These are phyloP conservation scores for Mesembrinibis cayennensis DNA, from an alignment of 2,113 vertebrate genomes.

Conservation along the genomic window DNA sequence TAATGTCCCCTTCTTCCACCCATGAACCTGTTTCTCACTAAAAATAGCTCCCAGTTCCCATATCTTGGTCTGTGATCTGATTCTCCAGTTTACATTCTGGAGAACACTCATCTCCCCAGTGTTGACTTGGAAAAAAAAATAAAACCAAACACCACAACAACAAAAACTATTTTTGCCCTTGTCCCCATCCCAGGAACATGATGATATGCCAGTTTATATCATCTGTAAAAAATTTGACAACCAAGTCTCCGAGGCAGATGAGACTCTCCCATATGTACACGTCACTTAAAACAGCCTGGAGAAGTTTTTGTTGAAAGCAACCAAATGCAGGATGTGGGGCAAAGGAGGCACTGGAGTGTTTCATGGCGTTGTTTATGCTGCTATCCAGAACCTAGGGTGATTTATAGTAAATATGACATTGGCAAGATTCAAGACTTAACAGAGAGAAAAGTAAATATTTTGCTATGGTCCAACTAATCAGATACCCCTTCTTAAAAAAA, in stretches of 20 bases:
- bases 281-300: background rate
- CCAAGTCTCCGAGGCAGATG: background rate
- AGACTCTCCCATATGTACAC: background rate
- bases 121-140: background rate
- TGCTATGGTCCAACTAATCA: background rate
- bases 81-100: background rate
- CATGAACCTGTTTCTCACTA: conserved; percentile 16
- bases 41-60: conserved; percentile 3
- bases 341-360: background rate
- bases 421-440: background rate
- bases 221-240: conserved; percentile 21
- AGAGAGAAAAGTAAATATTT: background rate
- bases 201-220: conserved; percentile 6
- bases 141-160: background rate
- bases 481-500: background rate
- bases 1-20: conserved; percentile 1
- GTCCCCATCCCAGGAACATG: background rate
- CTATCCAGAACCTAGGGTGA: background rate
- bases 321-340: background rate
- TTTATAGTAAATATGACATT: background rate
- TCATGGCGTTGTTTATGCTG: background rate
- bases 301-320: conserved; percentile 11
- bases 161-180: background rate
- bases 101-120: background rate
- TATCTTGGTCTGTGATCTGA: background rate